phyloP scores from a whole-genome alignment of 1,140 invertebrate species.

The Lasaia peninsularis region DNA sequence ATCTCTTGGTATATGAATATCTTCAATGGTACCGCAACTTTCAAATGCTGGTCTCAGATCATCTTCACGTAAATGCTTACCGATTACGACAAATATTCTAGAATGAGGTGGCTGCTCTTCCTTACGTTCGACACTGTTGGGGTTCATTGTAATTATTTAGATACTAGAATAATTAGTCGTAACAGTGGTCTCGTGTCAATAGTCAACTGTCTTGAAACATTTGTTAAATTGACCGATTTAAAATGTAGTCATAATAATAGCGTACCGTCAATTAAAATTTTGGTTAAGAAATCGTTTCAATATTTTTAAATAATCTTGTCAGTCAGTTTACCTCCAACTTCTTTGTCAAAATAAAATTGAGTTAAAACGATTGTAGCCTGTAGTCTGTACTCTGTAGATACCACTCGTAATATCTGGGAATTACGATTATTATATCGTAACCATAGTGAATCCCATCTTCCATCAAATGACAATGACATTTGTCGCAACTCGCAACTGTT shows the following conservation, averaged over 20 bases:
- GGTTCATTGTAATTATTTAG: conserved; percentile 32
- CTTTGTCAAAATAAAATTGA: neutral
- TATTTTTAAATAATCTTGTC: neutral
- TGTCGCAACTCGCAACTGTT: no score
- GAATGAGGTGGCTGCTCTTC: conserved; percentile 68
- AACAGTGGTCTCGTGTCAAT: neutral
- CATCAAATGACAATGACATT: no score
- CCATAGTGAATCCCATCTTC: no score
- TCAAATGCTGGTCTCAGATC: conserved; percentile 88
- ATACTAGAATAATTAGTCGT: conserved; percentile 16
- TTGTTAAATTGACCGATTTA: neutral
- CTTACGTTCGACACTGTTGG: conserved; percentile 32
- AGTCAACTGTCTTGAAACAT: neutral
- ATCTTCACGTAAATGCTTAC: conserved; percentile 88
- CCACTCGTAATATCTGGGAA: no score
- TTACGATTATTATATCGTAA: no score
- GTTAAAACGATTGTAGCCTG: no score
- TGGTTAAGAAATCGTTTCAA: neutral
- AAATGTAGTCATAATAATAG: neutral
- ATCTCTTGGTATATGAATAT: conserved; percentile 93
- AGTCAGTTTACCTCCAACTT: neutral
- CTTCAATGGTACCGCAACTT: conserved; percentile 90
- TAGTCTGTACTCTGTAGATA: no score
- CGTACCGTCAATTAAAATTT: neutral
- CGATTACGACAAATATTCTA: conserved; percentile 90